Evolutionary conservation across 35 echinoderm and acorn worm genomes (phyloP), one percentile per base, ranked within the genome.

Genomic region (Apostichopus japonicus): DNA sequence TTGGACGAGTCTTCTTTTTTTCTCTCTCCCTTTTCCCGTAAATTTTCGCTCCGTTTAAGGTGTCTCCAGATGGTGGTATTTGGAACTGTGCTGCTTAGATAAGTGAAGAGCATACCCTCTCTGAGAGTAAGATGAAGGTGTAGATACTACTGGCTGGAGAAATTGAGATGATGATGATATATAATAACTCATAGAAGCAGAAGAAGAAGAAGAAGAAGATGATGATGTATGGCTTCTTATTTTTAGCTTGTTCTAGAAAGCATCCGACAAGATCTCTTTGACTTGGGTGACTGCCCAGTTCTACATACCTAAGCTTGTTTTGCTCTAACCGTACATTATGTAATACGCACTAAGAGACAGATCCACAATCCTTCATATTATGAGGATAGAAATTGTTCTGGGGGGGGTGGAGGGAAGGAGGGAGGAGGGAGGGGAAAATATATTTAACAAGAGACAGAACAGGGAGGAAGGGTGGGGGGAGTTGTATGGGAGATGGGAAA

Each of bases 21-120:
- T 13, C 57, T 61, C 57, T 75, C 71, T 75, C 71, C 33, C 33
- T 44, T 44, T 44, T 75, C 7, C 71, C n/a, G 71, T 75, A 75
- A 75, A 19, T 61, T 24, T 75, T 75, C 17, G 71, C 71, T 75
- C 71, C 71, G 71, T 75, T 75, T 75, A 75, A 75, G 71, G 71
- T 75, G 71, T 75, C n/a, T 75, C 1, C 22, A 24, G 71, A 75
- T 44, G 57, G 8, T 75, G 71, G 17, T 75, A n/a, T 75, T 19
- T 75, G 15, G 7, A 75, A 75, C 57, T 19, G 71, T 75, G 17
- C 71, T 75, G 71, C 71, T 15, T 75, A 75, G 71, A 75, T 75
- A 75, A 19, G 13, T 75, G 13, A 75, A 75, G 63, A 75, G 71
- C 17, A 75, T 19, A 75, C 71, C 17, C 71, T 75, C 71, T 75